A percentile compares a stretch with the other conserved stretches of the same genome.
These are phyloP conservation scores for Daptonema setosum DNA, from an alignment of 2,888 invertebrate species.

Conservation along the genomic window DNA sequence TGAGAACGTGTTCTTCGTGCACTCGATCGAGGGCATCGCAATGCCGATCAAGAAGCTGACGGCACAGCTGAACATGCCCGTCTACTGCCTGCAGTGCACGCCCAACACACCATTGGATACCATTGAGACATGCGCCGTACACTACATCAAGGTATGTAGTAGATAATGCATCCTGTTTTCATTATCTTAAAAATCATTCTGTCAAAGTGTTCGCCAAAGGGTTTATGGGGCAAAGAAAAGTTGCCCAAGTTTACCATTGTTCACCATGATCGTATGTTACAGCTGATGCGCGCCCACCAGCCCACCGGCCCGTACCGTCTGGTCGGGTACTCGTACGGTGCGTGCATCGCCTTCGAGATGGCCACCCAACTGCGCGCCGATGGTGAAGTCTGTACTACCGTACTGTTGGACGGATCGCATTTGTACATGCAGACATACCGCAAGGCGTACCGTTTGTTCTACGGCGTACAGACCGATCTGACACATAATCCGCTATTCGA, in stretches of 20 bases:
- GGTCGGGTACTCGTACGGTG: constrained; percentile 85
- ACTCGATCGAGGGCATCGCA: constrained; percentile 48
- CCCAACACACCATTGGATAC: constrained; percentile 48
- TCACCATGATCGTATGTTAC: constrained; percentile 43
- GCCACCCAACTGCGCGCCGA: constrained; percentile 50
- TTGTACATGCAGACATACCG: constrained; percentile 33
- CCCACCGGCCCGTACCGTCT: constrained; percentile 57
- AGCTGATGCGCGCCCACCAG: not conserved
- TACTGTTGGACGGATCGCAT: constrained; percentile 59
- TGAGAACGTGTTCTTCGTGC: constrained; percentile 35
- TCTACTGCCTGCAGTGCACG: constrained; percentile 74
- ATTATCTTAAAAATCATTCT: no score
- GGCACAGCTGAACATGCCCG: constrained; percentile 46
- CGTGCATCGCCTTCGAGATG: constrained; percentile 82
- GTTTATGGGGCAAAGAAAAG: no score
- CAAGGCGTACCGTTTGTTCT: constrained; percentile 26
- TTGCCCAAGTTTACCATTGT: no score
- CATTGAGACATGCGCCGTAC: constrained; percentile 45
- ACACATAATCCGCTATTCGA: constrained; percentile 27
- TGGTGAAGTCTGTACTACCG: constrained; percentile 35
- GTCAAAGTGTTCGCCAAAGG: no score
- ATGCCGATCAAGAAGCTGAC: constrained; percentile 38
- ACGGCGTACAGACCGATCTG: constrained; percentile 24
- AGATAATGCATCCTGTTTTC: no score
- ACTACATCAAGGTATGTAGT: constrained; percentile 17